These are phyloP conservation scores for Hemichromis elongatus DNA, from an alignment of 2,113 vertebrate species.

Conservation along the genomic window DNA sequence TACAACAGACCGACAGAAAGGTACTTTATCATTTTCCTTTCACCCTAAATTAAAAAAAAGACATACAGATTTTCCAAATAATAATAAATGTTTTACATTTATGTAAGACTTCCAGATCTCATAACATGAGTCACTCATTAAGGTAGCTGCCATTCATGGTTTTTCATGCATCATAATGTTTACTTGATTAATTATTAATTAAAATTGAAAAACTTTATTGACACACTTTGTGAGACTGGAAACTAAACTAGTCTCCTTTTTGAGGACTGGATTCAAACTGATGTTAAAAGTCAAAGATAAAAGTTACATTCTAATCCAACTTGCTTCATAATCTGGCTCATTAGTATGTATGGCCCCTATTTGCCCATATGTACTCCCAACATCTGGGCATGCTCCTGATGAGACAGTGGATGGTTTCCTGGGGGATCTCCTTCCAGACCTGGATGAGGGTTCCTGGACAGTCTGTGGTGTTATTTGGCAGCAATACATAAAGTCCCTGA, in stretches of 20 bases:
- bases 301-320: background rate
- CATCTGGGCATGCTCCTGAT: background rate
- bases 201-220: background rate
- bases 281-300: background rate
- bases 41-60: background rate
- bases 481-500: background rate
- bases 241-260: accelerated
- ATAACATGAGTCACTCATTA: background rate
- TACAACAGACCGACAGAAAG: background rate
- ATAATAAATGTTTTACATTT: background rate
- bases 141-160: background rate
- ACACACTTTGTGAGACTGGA: background rate
- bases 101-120: background rate
- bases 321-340: background rate
- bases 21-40: background rate
- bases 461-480: background rate
- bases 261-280: background rate
- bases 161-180: background rate
- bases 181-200: too few species aligned
- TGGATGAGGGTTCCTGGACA: background rate
- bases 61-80: background rate
- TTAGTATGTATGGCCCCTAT: background rate
- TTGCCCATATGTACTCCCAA: background rate
- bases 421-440: background rate
- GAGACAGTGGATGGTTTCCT: background rate